Evolutionary conservation across 2,888 invertebrate species (phyloP), one percentile per base, ranked within the genome.

Genomic region (Crocallis elinguaria): DNA sequence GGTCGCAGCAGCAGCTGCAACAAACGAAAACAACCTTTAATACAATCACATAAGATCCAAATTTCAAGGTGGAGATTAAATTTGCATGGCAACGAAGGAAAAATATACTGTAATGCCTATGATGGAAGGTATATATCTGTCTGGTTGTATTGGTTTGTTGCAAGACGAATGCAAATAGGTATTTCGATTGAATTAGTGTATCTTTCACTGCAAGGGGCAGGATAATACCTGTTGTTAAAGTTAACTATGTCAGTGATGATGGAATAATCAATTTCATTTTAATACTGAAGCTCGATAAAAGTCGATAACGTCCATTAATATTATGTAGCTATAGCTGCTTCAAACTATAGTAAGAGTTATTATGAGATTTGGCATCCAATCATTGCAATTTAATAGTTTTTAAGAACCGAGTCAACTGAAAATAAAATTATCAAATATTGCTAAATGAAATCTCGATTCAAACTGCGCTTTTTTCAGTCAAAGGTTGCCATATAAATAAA

Each of bases 1-100:
- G 81, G 94, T 94, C 37, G 97, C 97, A 77, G 96, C 96, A 23
- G 97, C 97, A 75, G 96, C 97, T 97, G 94, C 66, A 93, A 92
- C 91, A 87, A 87, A 49, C 52, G 49, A 77, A 74, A 79, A 62
- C 37, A 23, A 44, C 67, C 58, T 59, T 78, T 77, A 70, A 62
- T n/a, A 38, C 49, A 7, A 42, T 8, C 7, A 13, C n/a, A 35
- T 44, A 39, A 58, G 13, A 49, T 39, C 16, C 25, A 37, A 11
- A 50, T 25, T 39, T 39, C 1, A 27, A 19, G 6, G 23, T 29
- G 12, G 7, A 16, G 0, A 29, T 39, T 17, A 1, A 13, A 0
- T 37, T 32, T 42, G 12, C 30, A 21, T 9, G 9, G 36, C 12
- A 19, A 36, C 17, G 9, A 32, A 42, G 9, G 9, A 41, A 41